Base-by-base conservation (phyloP, 2,888 invertebrate genomes). In the Agriopis leucophaearia region DNA sequence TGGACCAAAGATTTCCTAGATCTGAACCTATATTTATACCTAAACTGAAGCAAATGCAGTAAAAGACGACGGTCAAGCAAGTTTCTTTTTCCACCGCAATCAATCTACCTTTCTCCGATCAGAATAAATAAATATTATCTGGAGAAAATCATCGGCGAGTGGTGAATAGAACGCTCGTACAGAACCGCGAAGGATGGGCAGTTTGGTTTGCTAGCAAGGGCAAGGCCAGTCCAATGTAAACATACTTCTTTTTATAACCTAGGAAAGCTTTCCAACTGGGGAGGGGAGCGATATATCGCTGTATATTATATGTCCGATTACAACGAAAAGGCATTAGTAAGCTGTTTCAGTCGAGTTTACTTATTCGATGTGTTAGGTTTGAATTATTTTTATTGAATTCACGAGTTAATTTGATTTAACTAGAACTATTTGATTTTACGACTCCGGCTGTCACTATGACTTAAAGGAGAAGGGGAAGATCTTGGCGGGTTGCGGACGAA, bases 201-300 rank as follows among this genome's bases (percentile, higher is more conserved):
- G 51, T 56, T 60, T 18, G 50, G 52, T 50, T 27, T 42, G 16
- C 57, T 8, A 40, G 60, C 64, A 66, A 71, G 71, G 66, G 68
- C 71, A 73, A 71, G 74, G 70, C 55, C 64, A 15, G 15, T 51
- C 48, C n/a, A 42, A 62, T 15, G 70, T 65, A 69, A 73, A 69
- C 65, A 71, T 12, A 48, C 47, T 55, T 47, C 48, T 66, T 70
- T 72, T 57, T 68, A 66, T 59, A 67, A 36, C 51, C 47, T 44
- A 54, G 42, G 38, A 45, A 58, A 58, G 56, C 65, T 60, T 52
- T 54, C 59, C 47, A 15, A 44, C 9, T 27, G 54, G 42, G 36
- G 50, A 45, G 45, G 54, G 38, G 51, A 54, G 40, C 36, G 44
- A 63, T 65, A 68, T 63, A 60, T 62, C 27, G 50, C 15, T 61